phyloP scores from a whole-genome alignment of 2,888 invertebrate genomes.

The Atrina japonica region DNA sequence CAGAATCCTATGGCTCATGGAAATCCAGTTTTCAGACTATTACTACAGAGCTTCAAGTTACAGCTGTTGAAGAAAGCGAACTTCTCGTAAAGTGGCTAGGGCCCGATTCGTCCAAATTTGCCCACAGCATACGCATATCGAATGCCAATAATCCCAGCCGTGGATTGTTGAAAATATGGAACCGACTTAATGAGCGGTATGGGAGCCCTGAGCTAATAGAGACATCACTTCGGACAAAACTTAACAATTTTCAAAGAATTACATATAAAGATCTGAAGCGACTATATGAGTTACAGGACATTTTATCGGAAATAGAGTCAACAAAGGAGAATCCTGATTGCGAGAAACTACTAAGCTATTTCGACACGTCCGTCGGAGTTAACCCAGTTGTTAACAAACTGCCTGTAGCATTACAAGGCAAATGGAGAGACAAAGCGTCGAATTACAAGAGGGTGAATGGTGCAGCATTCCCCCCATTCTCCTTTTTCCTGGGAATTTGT shows the following conservation, averaged over 20 bases:
- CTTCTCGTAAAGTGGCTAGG: conserved; percentile 4
- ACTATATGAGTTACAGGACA: not conserved
- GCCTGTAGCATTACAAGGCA: not conserved
- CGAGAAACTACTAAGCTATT: not conserved
- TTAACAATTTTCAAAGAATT: conserved; percentile 5
- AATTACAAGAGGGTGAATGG: conserved; percentile 2
- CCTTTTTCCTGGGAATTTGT: conserved; percentile 20
- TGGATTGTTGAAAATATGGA: conserved; percentile 1
- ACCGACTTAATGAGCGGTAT: conserved; percentile 1
- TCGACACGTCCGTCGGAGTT: too few species aligned
- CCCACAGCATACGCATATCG: not conserved
- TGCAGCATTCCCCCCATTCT: conserved; percentile 16
- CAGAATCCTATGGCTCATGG: conserved; percentile 16
- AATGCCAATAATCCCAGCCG: conserved; percentile 3
- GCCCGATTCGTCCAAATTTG: not conserved
- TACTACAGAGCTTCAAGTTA: conserved; percentile 18
- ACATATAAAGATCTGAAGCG: conserved; percentile 14
- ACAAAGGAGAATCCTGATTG: conserved; percentile 10
- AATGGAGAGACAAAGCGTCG: conserved; percentile 12
- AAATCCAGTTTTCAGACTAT: conserved; percentile 24
- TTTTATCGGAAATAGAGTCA: conserved; percentile 7
- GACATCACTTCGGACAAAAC: not conserved
- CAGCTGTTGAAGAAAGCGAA: conserved; percentile 25
- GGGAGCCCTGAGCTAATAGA: conserved; percentile 1
- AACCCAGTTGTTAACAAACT: conserved; percentile 9